Percentiles rank a stretch among this genome's conserved stretches.
These are phyloP conservation scores for Myotis vivesi DNA, from an alignment of 2,797 vertebrate species.

Conservation along the genomic window DNA sequence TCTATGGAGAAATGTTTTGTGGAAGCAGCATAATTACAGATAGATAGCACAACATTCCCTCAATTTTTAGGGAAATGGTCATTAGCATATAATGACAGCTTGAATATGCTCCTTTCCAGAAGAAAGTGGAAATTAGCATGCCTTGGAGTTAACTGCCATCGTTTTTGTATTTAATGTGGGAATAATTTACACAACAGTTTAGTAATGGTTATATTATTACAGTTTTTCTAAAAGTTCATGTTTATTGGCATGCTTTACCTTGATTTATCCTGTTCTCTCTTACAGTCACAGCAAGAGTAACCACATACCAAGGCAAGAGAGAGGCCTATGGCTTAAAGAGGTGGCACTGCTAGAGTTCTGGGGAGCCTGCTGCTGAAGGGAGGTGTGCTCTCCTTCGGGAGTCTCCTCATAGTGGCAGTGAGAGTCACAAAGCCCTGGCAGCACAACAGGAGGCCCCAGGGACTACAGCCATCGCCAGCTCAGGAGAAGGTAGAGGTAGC, in stretches of 20 bases:
- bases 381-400: neutral
- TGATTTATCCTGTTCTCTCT: slow-evolving; percentile 55
- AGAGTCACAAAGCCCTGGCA: neutral
- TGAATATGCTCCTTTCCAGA: slow-evolving; percentile 59
- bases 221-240: neutral
- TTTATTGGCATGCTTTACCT: slow-evolving; percentile 68
- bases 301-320: neutral
- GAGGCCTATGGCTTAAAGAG: neutral
- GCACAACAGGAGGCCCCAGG: neutral
- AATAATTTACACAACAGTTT: slow-evolving; percentile 68
- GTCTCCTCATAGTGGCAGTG: neutral
- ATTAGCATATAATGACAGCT: slow-evolving; percentile 58
- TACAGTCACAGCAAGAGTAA: neutral
- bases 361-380: neutral
- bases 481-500: neutral
- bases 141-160: slow-evolving; percentile 50
- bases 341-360: neutral
- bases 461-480: neutral
- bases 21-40: slow-evolving; percentile 64
- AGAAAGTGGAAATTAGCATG: slow-evolving; percentile 66
- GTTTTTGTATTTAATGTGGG: slow-evolving; percentile 46
- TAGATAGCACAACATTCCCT: slow-evolving; percentile 13
- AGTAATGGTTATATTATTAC: slow-evolving; percentile 30
- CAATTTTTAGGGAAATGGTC: slow-evolving; percentile 72
- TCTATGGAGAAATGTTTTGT: slow-evolving; percentile 62